These are phyloP conservation scores for Syncerus caffer DNA, from an alignment of 2,797 vertebrate genomes.

Conservation along the genomic window DNA sequence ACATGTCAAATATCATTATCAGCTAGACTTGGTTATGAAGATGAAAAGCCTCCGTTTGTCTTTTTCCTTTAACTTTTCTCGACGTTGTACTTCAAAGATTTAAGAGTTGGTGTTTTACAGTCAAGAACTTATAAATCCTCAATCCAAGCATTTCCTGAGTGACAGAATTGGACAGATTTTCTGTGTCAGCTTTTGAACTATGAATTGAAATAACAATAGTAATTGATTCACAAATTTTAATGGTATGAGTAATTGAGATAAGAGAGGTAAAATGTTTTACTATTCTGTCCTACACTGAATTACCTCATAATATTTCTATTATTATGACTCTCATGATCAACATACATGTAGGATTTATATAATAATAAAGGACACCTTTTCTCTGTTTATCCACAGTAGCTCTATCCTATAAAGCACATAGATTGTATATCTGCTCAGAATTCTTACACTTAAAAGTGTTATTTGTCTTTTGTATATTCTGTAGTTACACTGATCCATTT, in stretches of 20 bases:
- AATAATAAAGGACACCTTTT: background rate
- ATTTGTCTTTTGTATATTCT: background rate
- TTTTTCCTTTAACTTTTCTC: background rate
- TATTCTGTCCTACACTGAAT: background rate
- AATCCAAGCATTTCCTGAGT: background rate
- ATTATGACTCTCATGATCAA: background rate
- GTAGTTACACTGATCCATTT: background rate
- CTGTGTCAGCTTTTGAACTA: background rate
- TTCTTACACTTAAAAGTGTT: background rate
- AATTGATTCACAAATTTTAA: background rate
- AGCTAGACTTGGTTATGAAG: background rate
- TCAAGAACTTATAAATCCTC: background rate
- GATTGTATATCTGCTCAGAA: background rate
- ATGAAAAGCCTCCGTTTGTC: background rate
- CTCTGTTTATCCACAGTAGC: background rate
- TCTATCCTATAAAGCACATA: background rate
- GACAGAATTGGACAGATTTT: background rate
- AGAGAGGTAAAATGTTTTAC: background rate
- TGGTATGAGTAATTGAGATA: background rate
- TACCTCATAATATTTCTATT: background rate
- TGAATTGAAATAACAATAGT: background rate
- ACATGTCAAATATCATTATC: constrained; percentile 20
- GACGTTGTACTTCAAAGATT: background rate
- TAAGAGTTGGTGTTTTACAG: background rate
- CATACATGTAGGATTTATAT: background rate